Conservation (phyloP, 1,140 invertebrate species). For the Caenorhabditis elegans region WBcel235 BX284602.5:2567001-2567500, state of each 20-base stretch:
- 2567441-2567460: too few species aligned
- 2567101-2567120: neutral
- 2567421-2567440: too few species aligned
- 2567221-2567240: conserved; percentile 65
- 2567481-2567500: neutral
- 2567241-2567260: neutral
- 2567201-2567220: conserved; percentile 65
- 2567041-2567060: neutral
- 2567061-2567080: neutral
- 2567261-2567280: conserved; percentile 54
- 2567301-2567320: conserved; percentile 99
- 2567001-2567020: neutral
- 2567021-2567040: neutral
- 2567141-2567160: neutral
- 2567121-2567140: neutral
- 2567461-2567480: conserved; percentile 48
- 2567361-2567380: conserved; percentile 98
- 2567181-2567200: conserved; percentile 18
- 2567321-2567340: conserved; percentile 95
- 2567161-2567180: conserved; percentile 31
- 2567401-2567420: too few species aligned
- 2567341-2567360: conserved; percentile 99
- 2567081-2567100: too few species aligned
- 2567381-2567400: too few species aligned
- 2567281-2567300: conserved; percentile 95